phyloP scores from a whole-genome alignment of 2,113 vertebrate species.

The Onychorhynchus coronatus region DNA sequence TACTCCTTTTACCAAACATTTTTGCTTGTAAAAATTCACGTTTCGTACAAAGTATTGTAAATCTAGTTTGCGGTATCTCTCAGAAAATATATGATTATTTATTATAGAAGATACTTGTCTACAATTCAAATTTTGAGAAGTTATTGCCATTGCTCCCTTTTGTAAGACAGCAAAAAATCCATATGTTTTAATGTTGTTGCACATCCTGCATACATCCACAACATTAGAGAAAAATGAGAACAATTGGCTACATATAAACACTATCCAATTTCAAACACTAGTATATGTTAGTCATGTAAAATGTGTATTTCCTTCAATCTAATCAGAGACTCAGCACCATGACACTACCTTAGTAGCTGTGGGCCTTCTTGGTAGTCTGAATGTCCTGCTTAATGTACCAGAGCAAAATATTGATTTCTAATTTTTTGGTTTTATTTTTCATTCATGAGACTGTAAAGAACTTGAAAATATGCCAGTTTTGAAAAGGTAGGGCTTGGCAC shows the following conservation, averaged over 20 bases:
- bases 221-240: fast-evolving
- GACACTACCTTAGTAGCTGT: not conserved
- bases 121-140: not conserved
- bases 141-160: not conserved
- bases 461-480: not conserved
- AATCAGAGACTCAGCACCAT: not conserved
- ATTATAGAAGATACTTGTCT: not conserved
- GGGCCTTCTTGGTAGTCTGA: not conserved
- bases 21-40: not conserved
- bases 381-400: not conserved
- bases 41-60: not conserved
- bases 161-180: not conserved
- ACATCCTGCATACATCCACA: not conserved
- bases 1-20: not conserved
- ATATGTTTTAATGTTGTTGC: not conserved
- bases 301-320: not conserved
- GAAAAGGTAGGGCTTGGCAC: not conserved
- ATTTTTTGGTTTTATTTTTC: not conserved
- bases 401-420: not conserved
- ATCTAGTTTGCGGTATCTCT: not conserved
- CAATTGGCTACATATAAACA: not conserved
- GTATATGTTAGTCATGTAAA: not conserved
- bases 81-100: not conserved
- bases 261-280: not conserved
- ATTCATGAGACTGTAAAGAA: fast-evolving